These are phyloP conservation scores for Spea bombifrons DNA, from an alignment of 2,113 vertebrate species.

Conservation along the genomic window DNA sequence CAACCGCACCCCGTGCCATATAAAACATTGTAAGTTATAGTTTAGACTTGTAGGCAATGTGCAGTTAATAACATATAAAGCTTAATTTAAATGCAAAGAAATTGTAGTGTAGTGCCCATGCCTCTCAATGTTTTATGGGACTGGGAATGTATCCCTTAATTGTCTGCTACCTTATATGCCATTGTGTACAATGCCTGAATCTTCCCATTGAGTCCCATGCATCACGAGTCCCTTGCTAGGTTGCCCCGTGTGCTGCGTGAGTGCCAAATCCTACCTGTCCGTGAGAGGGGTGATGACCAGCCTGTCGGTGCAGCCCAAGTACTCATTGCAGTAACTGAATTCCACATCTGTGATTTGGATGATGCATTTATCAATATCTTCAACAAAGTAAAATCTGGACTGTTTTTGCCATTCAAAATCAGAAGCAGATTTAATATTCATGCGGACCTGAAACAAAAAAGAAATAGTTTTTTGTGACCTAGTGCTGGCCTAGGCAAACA, in stretches of 20 bases:
- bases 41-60: too few species aligned
- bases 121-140: too few species aligned
- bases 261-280: slow-evolving; percentile 57
- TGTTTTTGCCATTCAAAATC: slow-evolving; percentile 71
- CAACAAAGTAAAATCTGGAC: slow-evolving; percentile 65
- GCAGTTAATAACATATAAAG: too few species aligned
- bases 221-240: not conserved
- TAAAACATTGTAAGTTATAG: too few species aligned
- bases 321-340: slow-evolving; percentile 68
- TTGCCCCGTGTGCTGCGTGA: not conserved
- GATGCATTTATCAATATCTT: slow-evolving; percentile 65
- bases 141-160: too few species aligned
- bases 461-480: not conserved
- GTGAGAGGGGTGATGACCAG: slow-evolving; percentile 68
- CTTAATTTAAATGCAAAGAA: too few species aligned
- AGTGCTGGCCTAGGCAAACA: too few species aligned
- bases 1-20: too few species aligned
- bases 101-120: too few species aligned
- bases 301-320: slow-evolving; percentile 66
- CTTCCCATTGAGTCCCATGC: too few species aligned
- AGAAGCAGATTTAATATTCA: slow-evolving; percentile 62
- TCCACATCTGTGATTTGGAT: slow-evolving; percentile 67
- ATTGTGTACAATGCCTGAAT: too few species aligned
- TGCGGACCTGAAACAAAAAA: slow-evolving; percentile 53
- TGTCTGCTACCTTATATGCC: too few species aligned